These are phyloP conservation scores for Adelosebastes latens DNA, from an alignment of 2,797 vertebrate genomes.

Conservation along the genomic window DNA sequence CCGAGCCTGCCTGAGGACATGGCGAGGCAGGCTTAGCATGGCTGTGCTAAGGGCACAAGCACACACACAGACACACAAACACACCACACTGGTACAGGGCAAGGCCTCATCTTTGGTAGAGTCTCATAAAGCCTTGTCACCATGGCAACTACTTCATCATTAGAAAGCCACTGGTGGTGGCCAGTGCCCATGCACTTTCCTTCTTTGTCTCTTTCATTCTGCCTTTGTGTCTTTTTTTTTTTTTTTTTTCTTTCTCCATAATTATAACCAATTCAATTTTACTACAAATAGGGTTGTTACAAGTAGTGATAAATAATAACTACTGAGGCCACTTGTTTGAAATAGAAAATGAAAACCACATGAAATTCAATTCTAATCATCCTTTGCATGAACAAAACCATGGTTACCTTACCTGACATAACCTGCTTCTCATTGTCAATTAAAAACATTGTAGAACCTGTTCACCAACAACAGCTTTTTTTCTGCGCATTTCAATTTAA, in stretches of 20 bases:
- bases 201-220: slow-evolving; percentile 60
- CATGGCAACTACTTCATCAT: slow-evolving; percentile 78
- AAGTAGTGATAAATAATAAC: slow-evolving; percentile 32
- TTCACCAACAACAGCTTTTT: not conserved
- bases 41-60: slow-evolving; percentile 34
- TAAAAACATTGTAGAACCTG: not conserved
- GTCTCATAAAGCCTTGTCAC: slow-evolving; percentile 73
- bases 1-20: slow-evolving; percentile 58
- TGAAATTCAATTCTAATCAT: slow-evolving; percentile 3
- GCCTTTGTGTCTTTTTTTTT: slow-evolving; percentile 31
- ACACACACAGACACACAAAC: slow-evolving; percentile 41
- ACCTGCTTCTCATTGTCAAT: slow-evolving; percentile 16
- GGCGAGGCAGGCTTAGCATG: slow-evolving; percentile 44
- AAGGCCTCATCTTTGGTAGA: slow-evolving; percentile 70
- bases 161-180: slow-evolving; percentile 72
- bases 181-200: slow-evolving; percentile 58
- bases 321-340: slow-evolving; percentile 4
- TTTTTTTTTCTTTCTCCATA: slow-evolving; percentile 6
- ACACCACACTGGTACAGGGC: slow-evolving; percentile 60
- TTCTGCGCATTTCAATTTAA: not conserved
- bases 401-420: not conserved
- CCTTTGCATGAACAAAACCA: slow-evolving; percentile 8
- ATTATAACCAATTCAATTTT: slow-evolving; percentile 41
- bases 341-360: slow-evolving; percentile 17
- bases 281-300: slow-evolving; percentile 28